These are phyloP conservation scores for Rhagonycha fulva DNA, from an alignment of 2,888 invertebrate genomes.

Conservation along the genomic window DNA sequence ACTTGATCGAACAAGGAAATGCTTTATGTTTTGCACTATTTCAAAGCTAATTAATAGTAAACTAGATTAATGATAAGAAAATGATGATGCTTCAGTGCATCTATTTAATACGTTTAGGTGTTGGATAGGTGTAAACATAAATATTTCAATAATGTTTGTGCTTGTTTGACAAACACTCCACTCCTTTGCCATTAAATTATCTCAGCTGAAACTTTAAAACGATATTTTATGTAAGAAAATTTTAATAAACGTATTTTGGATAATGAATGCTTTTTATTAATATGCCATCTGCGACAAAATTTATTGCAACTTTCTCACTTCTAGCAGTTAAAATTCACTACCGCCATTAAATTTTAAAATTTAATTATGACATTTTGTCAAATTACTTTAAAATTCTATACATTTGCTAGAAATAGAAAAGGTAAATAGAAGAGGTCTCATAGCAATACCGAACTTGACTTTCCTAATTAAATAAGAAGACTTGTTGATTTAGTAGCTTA, in stretches of 20 bases:
- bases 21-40: constrained; percentile 3
- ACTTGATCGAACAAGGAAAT: constrained; percentile 10
- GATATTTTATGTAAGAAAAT: background rate
- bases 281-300: background rate
- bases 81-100: background rate
- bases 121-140: too few species aligned
- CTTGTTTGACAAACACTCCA: background rate
- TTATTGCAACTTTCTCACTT: background rate
- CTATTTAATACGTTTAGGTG: background rate
- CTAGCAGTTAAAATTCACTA: background rate
- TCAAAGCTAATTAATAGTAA: constrained; percentile 11
- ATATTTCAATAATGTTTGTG: background rate
- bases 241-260: background rate
- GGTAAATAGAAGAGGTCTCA: background rate
- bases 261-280: background rate
- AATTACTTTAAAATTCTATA: background rate
- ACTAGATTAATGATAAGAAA: constrained; percentile 5
- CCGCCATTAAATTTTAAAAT: background rate
- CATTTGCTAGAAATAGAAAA: background rate
- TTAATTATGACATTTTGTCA: background rate
- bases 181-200: background rate
- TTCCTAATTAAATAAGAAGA: background rate
- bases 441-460: background rate
- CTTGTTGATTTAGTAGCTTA: background rate
- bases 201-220: background rate